Evolutionary conservation across 2,113 vertebrate species (phyloP), one percentile per base, ranked within the genome.

Genomic region (Pycnonotus jocosus): DNA sequence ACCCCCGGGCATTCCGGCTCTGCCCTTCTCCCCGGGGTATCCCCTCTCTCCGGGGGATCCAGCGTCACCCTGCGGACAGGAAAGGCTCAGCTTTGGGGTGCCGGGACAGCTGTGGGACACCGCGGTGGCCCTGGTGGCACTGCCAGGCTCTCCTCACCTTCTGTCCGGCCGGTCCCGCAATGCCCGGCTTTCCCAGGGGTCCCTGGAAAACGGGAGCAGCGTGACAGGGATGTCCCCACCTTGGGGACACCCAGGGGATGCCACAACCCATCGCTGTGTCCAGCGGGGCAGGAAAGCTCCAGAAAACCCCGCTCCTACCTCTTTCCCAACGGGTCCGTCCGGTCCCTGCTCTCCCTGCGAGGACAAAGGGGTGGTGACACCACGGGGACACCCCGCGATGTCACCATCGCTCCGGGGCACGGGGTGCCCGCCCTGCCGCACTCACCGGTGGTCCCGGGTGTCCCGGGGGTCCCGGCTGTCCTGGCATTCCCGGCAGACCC

Each of bases 401-500:
- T 40, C 12, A 4, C 69, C 42, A 0, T 20, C 0, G 17, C 64
- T 1, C 4, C 0, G 3, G 56, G 33, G 33, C 2, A 2, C 33
- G 3, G 33, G 62, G 16, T 6, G 47, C 0, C 31, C 7, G 53
- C 12, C 48, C 25, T 0, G 0, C 37, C 6, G 82, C 28, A 45
- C 98, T 98, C 78, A 99, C 99, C 87, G 98, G 96, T 2, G 96
- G 96, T 23, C 99, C 99, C 5, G 99, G 99, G 95, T 99, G 99
- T 70, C 99, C 99, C 0, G 99, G 99, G 21, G 98, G 84, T 48
- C 99, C 99, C 2, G 99, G 98, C 24, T 98, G 86, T 19, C 99
- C 99, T 9, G 93, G 98, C 92, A 99, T 98, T 47, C 99, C 99
- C 27, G 97, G 95, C 45, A 98, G 97, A 25, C 99, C 99, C 90